Evolutionary conservation across 1,140 invertebrate species (phyloP), one percentile per base, ranked within the genome.

Genomic region (Hyphantria cunea): DNA sequence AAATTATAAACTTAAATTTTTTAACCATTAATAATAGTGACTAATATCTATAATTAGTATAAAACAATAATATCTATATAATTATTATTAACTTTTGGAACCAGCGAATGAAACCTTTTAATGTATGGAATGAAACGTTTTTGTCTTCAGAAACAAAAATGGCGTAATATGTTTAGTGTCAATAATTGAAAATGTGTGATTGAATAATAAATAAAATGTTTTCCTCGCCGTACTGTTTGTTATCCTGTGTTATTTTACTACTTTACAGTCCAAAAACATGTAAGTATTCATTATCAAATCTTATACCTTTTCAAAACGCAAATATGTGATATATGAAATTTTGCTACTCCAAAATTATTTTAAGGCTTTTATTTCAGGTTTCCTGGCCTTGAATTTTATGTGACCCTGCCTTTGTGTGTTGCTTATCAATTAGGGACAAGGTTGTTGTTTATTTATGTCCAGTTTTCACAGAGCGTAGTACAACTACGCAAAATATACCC

Each of bases 121-220:
- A 3, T 25, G 17, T 1, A 25, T 48, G 33, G 2, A 37, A n/a
- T 15, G 59, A 31, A 61, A 61, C 49, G 59, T 61, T 17, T 17
- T 44, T 31, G 34, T 37, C 49, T 42, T 59, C 34, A 45, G 63
- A 82, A 80, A 84, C 75, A 85, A 86, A 86, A 78, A 87, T 82
- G 81, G 83, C 82, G 82, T 80, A 76, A 60, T 66, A 17, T 77
- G 71, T 77, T 79, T 63, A 75, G 74, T 75, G 82, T 84, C 84
- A 84, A 70, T 66, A 76, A 32, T 64, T 72, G 69, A 80, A 82
- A 86, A 65, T 68, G 61, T 80, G 73, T 77, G 74, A 79, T 82
- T 73, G 68, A 80, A 82, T 73, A 70, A 60, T 89, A 84, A 83
- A 84, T 89, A 82, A 85, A 86, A 89, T 89, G 86, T 78, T 80